These are phyloP conservation scores for Prorops nasuta DNA, from an alignment of 1,140 invertebrate species.

Conservation along the genomic window DNA sequence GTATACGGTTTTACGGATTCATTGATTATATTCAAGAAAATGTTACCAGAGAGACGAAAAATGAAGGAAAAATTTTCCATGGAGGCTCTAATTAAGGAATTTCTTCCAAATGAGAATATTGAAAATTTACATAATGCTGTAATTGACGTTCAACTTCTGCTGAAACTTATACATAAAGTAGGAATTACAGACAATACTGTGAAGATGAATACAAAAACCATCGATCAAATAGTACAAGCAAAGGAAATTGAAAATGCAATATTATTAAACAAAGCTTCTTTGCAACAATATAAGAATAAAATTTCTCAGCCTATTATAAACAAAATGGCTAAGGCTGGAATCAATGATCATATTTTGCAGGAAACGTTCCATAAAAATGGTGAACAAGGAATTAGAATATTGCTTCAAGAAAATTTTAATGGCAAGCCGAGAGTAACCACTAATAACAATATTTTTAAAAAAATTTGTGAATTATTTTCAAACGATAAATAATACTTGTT, in stretches of 20 bases:
- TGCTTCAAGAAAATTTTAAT: neutral
- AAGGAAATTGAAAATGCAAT: neutral
- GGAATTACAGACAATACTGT: too few species aligned
- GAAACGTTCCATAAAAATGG: neutral
- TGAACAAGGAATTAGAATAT: neutral
- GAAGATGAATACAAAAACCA: neutral
- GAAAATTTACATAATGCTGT: neutral
- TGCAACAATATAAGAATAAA: neutral
- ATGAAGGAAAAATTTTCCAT: neutral
- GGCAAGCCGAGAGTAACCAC: neutral
- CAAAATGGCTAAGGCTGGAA: neutral
- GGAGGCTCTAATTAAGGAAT: neutral
- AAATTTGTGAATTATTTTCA: too few species aligned
- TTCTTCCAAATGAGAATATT: neutral
- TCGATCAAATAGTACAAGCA: neutral
- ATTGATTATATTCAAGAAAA: neutral
- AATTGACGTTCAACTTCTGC: neutral
- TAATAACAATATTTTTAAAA: neutral
- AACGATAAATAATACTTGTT: too few species aligned
- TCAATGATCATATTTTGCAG: neutral
- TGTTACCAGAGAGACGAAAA: constrained; percentile 2
- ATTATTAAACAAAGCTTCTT: neutral
- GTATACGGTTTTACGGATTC: constrained; percentile 1
- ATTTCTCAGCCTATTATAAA: neutral
- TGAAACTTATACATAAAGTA: neutral